Percentiles rank a stretch among this genome's conserved stretches.
These are phyloP conservation scores for Oostethus manadensis DNA, from an alignment of 2,113 vertebrate species.

Conservation along the genomic window DNA sequence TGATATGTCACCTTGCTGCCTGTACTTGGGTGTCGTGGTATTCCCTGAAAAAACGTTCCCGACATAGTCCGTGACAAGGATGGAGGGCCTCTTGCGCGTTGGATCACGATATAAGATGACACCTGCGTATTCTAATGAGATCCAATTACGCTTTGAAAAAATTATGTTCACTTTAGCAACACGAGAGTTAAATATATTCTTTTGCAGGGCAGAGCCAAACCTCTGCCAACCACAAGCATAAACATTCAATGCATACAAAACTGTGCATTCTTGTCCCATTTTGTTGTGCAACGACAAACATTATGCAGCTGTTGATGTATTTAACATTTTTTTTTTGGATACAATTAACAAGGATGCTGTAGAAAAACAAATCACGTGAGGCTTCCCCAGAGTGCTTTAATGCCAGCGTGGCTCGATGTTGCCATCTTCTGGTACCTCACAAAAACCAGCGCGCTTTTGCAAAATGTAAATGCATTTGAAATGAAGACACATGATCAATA, in stretches of 20 bases:
- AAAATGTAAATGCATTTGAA: slow-evolving; percentile 1
- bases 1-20: slow-evolving; percentile 17
- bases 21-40: slow-evolving; percentile 25
- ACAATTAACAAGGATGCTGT: too few species aligned
- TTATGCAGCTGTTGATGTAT: too few species aligned
- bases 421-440: slow-evolving; percentile 55
- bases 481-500: slow-evolving; percentile 44
- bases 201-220: too few species aligned
- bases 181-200: too few species aligned
- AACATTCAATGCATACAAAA: too few species aligned
- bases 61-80: not conserved
- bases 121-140: not conserved
- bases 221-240: too few species aligned
- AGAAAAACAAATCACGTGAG: not conserved
- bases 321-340: too few species aligned
- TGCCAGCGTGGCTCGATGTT: slow-evolving; percentile 44
- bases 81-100: not conserved
- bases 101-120: too few species aligned
- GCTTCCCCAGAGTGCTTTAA: not conserved
- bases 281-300: too few species aligned
- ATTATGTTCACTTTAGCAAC: too few species aligned
- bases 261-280: too few species aligned
- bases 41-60: slow-evolving; percentile 50
- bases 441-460: not conserved
- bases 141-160: too few species aligned